A percentile compares a stretch with the other conserved stretches of the same genome.
These are phyloP conservation scores for Psylliodes chrysocephalus DNA, from an alignment of 2,888 invertebrate species.

Conservation along the genomic window DNA sequence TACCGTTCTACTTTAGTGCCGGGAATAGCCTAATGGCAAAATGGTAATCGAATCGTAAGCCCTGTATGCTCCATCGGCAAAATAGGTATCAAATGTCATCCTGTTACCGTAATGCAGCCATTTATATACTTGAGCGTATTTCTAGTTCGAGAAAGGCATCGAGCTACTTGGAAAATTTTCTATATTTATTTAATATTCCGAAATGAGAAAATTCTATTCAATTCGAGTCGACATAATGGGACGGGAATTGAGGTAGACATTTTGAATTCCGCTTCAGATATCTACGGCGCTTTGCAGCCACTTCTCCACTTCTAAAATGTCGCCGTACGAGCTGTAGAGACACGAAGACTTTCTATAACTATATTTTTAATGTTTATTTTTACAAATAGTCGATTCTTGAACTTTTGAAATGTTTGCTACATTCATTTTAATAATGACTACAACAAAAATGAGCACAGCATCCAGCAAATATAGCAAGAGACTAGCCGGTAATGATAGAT, in stretches of 20 bases:
- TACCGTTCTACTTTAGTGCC: not conserved
- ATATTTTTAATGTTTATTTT: no score
- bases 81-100: slow-evolving; percentile 26
- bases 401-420: no score
- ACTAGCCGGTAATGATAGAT: no score
- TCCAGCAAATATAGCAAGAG: no score
- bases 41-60: slow-evolving; percentile 16
- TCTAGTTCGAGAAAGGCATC: slow-evolving; percentile 15
- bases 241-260: slow-evolving; percentile 42
- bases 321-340: no score
- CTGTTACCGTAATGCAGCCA: slow-evolving; percentile 20
- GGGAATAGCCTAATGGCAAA: not conserved
- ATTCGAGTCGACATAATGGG: slow-evolving; percentile 37
- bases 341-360: no score
- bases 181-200: slow-evolving; percentile 37
- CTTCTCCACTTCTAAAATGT: no score
- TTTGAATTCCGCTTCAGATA: slow-evolving; percentile 42
- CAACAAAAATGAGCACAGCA: no score
- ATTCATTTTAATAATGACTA: no score
- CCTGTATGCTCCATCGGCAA: not conserved
- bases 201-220: slow-evolving; percentile 33
- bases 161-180: slow-evolving; percentile 22
- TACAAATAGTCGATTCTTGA: no score
- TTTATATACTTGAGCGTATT: slow-evolving; percentile 26
- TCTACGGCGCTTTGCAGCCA: slow-evolving; percentile 30